phyloP scores from a whole-genome alignment of 2,888 invertebrate species.

The Drosophila bunnanda region DNA sequence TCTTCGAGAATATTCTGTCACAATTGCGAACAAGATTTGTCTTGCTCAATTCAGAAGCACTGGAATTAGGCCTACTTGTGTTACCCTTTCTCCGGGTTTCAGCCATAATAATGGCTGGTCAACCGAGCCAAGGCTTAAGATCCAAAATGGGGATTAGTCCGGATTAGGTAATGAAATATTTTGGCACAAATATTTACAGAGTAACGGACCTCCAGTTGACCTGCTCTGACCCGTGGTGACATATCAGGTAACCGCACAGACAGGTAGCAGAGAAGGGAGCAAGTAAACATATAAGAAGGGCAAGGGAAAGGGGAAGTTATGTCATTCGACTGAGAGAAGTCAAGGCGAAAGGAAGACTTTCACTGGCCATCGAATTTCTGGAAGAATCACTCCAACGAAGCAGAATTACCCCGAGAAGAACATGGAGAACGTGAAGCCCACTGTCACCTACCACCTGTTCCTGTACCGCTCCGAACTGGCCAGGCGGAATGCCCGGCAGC shows the following conservation, averaged over 20 bases:
- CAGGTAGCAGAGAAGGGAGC: background rate
- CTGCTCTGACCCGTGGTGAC: conserved; percentile 14
- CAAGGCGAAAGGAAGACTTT: conserved; percentile 41
- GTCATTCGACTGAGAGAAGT: conserved; percentile 48
- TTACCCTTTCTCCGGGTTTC: conserved; percentile 11
- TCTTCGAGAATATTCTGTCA: conserved; percentile 10
- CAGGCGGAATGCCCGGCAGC: conserved; percentile 61
- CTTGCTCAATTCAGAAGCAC: background rate
- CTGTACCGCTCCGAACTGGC: conserved; percentile 66
- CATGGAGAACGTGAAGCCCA: conserved; percentile 69
- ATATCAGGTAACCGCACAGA: background rate
- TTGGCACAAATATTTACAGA: conserved; percentile 75
- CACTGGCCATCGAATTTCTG: conserved; percentile 3
- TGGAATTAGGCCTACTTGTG: conserved; percentile 4
- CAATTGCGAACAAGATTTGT: conserved; percentile 21
- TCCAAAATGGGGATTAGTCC: conserved; percentile 62
- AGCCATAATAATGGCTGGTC: conserved; percentile 50
- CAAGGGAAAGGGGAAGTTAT: background rate
- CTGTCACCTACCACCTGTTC: conserved; percentile 70
- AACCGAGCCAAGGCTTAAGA: conserved; percentile 55
- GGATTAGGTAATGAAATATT: conserved; percentile 75
- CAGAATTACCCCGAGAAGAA: conserved; percentile 1
- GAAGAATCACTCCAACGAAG: background rate
- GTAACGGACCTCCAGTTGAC: conserved; percentile 37
- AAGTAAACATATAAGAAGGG: conserved; percentile 15